Percentiles rank a stretch among this genome's conserved stretches.
phyloP scores from a whole-genome alignment of 1,140 invertebrate species.

The Mylabris phalerata region DNA sequence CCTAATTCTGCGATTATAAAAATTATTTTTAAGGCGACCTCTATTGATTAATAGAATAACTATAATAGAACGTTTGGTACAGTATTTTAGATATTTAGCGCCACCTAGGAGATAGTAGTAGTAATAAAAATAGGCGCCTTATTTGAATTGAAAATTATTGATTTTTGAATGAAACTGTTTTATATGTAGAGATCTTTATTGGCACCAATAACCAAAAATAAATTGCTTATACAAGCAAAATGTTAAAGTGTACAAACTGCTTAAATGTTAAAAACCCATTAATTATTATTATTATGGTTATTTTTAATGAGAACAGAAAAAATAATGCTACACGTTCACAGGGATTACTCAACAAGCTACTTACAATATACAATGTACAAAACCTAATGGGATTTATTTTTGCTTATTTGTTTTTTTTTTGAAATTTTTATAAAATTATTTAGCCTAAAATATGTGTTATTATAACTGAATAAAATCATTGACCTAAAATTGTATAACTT shows the following conservation, averaged over 20 bases:
- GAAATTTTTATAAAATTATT: constrained; percentile 37
- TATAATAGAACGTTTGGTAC: no score
- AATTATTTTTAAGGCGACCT: no score
- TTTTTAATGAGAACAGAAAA: no score
- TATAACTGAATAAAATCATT: constrained; percentile 16
- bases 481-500: constrained; percentile 19
- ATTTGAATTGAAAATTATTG: no score
- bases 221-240: constrained; percentile 16
- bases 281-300: constrained; percentile 6
- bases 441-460: constrained; percentile 30
- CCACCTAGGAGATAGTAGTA: no score
- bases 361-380: constrained; percentile 43
- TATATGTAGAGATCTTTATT: constrained; percentile 30
- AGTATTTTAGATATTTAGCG: no score
- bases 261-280: constrained; percentile 12
- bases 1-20: no score
- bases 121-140: no score
- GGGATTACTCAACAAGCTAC: constrained; percentile 21
- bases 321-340: constrained; percentile 11
- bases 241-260: constrained; percentile 16
- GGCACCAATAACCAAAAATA: constrained; percentile 29
- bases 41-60: no score
- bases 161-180: background rate
- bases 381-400: constrained; percentile 31
- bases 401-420: no score